A percentile compares a stretch with the other conserved stretches of the same genome.
Evolutionary conservation across 2,113 vertebrate genomes (phyloP).

Genomic region (Laticauda laticaudata): DNA sequence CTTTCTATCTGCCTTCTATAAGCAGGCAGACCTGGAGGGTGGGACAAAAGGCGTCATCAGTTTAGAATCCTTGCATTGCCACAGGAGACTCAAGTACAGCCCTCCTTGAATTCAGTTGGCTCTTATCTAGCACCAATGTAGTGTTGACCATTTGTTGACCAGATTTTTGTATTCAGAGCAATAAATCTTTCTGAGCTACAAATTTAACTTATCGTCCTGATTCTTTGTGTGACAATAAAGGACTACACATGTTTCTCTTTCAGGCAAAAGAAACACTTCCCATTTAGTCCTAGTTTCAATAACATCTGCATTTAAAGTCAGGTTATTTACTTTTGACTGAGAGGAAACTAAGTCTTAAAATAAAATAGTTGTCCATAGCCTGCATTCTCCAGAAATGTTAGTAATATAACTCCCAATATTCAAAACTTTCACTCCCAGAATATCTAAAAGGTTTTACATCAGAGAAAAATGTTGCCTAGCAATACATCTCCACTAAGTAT

Average conservation of each 20-base stretch:
- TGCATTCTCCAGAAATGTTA: background rate
- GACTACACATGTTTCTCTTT: background rate
- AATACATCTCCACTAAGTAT: background rate
- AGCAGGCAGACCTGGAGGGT: background rate
- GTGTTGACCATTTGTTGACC: background rate
- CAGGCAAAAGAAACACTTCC: background rate
- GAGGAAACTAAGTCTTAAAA: background rate
- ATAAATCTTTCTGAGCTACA: background rate
- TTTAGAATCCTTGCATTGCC: background rate
- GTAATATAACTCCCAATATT: background rate
- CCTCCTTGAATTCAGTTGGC: background rate
- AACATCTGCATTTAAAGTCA: background rate
- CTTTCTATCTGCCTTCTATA: too few species aligned
- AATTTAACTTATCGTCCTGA: background rate
- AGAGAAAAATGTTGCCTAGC: background rate
- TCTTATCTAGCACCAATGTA: background rate
- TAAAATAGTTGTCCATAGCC: background rate
- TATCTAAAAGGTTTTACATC: background rate
- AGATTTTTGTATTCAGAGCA: background rate
- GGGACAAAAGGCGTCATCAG: background rate
- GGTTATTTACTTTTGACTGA: background rate
- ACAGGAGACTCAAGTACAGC: background rate
- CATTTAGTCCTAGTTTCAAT: background rate
- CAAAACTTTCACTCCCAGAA: background rate
- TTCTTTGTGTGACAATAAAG: background rate